Percentiles rank a stretch among this genome's conserved stretches.
Evolutionary conservation across 2,113 vertebrate species (phyloP).

Genomic region (Copsychus sechellarum): DNA sequence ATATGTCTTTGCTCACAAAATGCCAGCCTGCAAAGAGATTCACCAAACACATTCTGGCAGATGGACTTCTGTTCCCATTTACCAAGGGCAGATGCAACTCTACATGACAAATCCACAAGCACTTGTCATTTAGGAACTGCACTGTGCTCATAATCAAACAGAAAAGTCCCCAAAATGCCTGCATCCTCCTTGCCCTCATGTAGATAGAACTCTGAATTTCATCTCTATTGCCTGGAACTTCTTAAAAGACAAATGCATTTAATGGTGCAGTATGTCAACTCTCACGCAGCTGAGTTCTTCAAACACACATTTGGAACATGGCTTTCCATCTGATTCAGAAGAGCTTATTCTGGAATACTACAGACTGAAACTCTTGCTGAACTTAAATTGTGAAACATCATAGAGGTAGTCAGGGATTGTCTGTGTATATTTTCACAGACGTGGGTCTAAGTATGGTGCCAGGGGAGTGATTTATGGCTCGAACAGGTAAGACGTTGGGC

Average conservation of each 20-base stretch:
- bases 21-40: conserved; percentile 16
- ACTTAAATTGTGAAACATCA: background rate
- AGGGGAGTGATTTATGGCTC: background rate
- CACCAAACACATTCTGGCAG: conserved; percentile 18
- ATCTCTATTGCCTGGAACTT: background rate
- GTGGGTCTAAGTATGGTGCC: background rate
- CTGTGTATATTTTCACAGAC: background rate
- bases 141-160: background rate
- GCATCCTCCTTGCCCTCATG: background rate
- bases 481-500: background rate
- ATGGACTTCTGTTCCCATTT: conserved; percentile 23
- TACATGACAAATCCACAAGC: background rate
- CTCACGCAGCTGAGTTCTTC: background rate
- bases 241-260: background rate
- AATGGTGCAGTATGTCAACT: background rate
- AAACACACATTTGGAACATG: background rate
- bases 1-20: background rate
- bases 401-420: background rate
- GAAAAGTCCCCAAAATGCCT: background rate
- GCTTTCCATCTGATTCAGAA: background rate
- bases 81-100: conserved; percentile 11
- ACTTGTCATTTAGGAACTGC: background rate
- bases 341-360: background rate
- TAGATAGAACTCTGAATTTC: background rate
- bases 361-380: background rate